These are phyloP conservation scores for Glaucopsyche alexis DNA, from an alignment of 2,888 invertebrate genomes.

Conservation along the genomic window DNA sequence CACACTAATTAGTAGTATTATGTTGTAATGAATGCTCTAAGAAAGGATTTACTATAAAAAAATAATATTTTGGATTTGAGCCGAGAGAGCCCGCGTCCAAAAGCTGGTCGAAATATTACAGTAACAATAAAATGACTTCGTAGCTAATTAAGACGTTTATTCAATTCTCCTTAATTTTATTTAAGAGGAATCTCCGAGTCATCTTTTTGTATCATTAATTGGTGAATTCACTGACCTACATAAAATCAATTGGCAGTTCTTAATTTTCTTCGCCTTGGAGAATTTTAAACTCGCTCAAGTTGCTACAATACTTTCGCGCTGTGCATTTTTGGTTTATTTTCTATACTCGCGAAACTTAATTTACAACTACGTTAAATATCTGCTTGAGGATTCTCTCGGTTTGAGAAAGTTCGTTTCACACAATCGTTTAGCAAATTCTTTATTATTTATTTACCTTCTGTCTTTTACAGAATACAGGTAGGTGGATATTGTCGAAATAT, in stretches of 20 bases:
- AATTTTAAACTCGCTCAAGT: slow-evolving; percentile 6
- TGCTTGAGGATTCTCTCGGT: background rate
- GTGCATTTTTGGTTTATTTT: slow-evolving; percentile 2
- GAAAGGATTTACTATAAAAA: no score
- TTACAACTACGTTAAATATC: slow-evolving; percentile 13
- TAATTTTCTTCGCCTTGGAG: slow-evolving; percentile 19
- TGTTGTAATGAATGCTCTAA: no score
- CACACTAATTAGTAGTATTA: no score
- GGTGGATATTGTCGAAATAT: background rate
- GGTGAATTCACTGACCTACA: slow-evolving; percentile 14
- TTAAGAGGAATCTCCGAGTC: background rate
- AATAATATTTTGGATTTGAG: no score
- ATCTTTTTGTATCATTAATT: slow-evolving; percentile 21
- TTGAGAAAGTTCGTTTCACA: slow-evolving; percentile 2
- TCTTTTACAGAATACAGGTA: background rate
- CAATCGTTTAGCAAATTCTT: background rate
- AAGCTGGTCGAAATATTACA: background rate
- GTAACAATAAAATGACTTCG: background rate
- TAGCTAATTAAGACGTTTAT: background rate
- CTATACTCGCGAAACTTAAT: slow-evolving; percentile 11
- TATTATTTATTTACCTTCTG: background rate
- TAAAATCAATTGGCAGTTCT: slow-evolving; percentile 13
- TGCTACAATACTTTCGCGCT: slow-evolving; percentile 16
- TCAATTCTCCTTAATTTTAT: background rate
- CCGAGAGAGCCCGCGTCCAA: no score